These are phyloP conservation scores for Drosophila nebulosa DNA, from an alignment of 1,140 invertebrate species.

Conservation along the genomic window DNA sequence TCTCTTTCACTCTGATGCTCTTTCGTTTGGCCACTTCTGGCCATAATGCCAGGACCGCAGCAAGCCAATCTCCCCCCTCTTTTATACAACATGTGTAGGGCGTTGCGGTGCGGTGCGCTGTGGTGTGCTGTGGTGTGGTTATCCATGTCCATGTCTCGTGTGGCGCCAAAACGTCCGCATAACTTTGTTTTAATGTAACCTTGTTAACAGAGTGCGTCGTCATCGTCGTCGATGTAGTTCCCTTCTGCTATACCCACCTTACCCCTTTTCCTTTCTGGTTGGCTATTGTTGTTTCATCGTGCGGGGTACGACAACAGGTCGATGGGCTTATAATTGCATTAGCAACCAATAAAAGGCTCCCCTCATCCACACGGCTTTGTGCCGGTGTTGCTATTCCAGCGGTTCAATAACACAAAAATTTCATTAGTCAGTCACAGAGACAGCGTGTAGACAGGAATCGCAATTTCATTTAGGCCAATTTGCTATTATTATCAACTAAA, in stretches of 20 bases:
- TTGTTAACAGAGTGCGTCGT: conserved; percentile 27
- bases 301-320: conserved; percentile 27
- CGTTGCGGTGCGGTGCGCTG: neutral
- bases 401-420: conserved; percentile 22
- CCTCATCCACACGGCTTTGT: neutral
- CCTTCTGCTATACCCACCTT: neutral
- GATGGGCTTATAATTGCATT: conserved; percentile 44
- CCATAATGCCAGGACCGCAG: neutral
- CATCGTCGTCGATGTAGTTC: neutral
- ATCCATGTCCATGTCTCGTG: conserved; percentile 5
- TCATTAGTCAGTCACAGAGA: neutral
- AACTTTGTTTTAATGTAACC: conserved; percentile 33
- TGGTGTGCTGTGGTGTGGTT: neutral
- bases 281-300: neutral
- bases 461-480: neutral
- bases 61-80: neutral
- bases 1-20: no score
- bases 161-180: conserved; percentile 21
- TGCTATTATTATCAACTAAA: neutral
- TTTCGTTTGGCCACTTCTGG: neutral
- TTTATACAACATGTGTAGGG: neutral
- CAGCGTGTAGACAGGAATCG: neutral
- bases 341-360: conserved; percentile 33
- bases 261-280: neutral
- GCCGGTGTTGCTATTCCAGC: neutral